Evolutionary conservation across 1,140 invertebrate genomes (phyloP).

Genomic region (Myzus persicae): DNA sequence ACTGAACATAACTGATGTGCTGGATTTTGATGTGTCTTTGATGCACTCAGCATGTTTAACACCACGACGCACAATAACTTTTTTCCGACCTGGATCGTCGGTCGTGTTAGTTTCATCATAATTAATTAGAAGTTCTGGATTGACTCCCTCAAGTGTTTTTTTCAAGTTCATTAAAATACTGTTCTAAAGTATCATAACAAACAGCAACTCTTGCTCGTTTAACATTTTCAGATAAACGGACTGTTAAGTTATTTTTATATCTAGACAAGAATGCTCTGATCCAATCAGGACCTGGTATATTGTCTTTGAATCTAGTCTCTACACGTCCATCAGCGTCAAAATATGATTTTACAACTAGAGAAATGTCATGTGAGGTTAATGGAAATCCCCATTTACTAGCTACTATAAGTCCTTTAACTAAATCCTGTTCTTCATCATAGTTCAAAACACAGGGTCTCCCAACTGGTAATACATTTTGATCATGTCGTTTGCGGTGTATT

Average conservation of each 20-base stretch:
- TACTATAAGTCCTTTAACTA: too few relatives aligned
- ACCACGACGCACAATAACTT: constrained; percentile 58
- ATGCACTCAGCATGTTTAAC: constrained; percentile 60
- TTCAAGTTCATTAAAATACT: constrained; percentile 63
- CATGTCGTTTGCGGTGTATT: too few relatives aligned
- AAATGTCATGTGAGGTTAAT: not conserved
- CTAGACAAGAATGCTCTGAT: constrained; percentile 61
- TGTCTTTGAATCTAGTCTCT: constrained; percentile 61
- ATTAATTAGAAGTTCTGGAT: constrained; percentile 64
- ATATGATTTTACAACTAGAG: not conserved
- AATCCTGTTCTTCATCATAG: too few relatives aligned
- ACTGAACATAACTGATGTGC: constrained; percentile 60
- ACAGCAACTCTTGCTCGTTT: constrained; percentile 62
- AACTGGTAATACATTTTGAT: too few relatives aligned
- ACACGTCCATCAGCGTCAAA: not conserved
- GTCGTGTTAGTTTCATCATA: constrained; percentile 66
- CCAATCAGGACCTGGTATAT: constrained; percentile 63
- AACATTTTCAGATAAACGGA: constrained; percentile 62
- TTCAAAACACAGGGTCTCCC: too few relatives aligned
- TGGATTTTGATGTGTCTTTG: constrained; percentile 59
- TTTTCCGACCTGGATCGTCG: constrained; percentile 64
- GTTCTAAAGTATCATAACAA: constrained; percentile 57
- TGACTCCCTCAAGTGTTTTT: constrained; percentile 62
- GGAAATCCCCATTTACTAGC: not conserved
- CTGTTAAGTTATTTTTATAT: constrained; percentile 60